These are phyloP conservation scores for Dasysyrphus tricinctus DNA, from an alignment of 2,888 invertebrate species.

Conservation along the genomic window DNA sequence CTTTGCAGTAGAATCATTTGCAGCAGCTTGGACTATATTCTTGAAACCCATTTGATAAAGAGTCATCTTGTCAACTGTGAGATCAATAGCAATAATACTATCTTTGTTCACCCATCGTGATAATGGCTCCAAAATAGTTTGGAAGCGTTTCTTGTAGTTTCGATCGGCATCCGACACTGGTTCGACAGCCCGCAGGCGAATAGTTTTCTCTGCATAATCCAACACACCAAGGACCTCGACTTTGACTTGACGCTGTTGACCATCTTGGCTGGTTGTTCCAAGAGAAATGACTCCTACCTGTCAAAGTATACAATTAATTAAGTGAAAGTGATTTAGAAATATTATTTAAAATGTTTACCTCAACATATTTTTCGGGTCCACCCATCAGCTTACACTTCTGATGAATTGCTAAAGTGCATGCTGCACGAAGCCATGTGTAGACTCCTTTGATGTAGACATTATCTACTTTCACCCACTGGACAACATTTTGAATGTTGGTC, in stretches of 20 bases:
- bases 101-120: constrained; percentile 91
- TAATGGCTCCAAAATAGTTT: constrained; percentile 92
- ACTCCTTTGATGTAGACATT: constrained; percentile 87
- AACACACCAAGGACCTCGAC: constrained; percentile 94
- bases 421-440: constrained; percentile 89
- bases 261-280: constrained; percentile 92
- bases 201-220: constrained; percentile 89
- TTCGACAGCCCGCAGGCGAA: constrained; percentile 92
- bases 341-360: constrained; percentile 80
- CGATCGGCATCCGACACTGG: constrained; percentile 91
- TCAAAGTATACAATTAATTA: background rate
- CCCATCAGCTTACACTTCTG: constrained; percentile 90
- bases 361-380: constrained; percentile 88
- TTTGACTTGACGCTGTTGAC: constrained; percentile 90
- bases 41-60: constrained; percentile 91
- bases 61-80: constrained; percentile 92
- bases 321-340: background rate
- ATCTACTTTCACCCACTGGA: constrained; percentile 93
- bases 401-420: constrained; percentile 92
- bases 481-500: constrained; percentile 93
- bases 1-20: constrained; percentile 83
- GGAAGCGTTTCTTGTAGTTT: constrained; percentile 91
- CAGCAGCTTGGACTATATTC: constrained; percentile 88
- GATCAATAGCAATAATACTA: constrained; percentile 91
- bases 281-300: constrained; percentile 92